Base-by-base conservation (phyloP, 2,888 invertebrate species). In the Erebia palarica region DNA sequence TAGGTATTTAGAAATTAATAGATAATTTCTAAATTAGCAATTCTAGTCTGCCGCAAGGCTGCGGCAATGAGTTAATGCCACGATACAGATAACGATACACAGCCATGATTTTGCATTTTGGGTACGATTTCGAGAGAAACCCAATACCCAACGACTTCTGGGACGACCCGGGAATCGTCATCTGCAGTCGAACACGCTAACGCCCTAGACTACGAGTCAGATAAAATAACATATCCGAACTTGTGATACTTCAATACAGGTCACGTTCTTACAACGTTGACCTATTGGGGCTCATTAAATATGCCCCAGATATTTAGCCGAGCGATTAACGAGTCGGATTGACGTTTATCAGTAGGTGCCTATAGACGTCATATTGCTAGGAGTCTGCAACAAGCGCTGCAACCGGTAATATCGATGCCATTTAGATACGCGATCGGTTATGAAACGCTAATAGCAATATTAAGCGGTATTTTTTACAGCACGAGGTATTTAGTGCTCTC, bases 261-360 rank as follows among this genome's bases (percentile, higher is more conserved):
- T n/a, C 3, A 16, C 5, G 10, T n/a, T 51, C 18, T 18, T 18
- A 18, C 55, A 66, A 63, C 63, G 65, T 51, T 21, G 51, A 71
- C 64, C 59, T 67, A 67, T 73, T 60, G 64, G 55, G 42, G 66
- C 53, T 63, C 59, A 76, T 72, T 77, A 74, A 75, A 75, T 76
- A 58, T 76, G 82, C 71, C 82, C 83, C 78, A 83, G 80, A 78
- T 85, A 79, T 79, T 74, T 76, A 77, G 76, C 78, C 76, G 79
- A 78, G 77, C 83, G 82, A 78, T 78, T 78, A 78, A 74, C 76
- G 47, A 75, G 21, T 14, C 76, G 73, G 77, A 79, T 80, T 78
- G 78, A 74, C 78, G 76, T 78, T 79, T 78, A 77, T 78, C 78
- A 75, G 77, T 74, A 11, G 44, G 3, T 47, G 3, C 47, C 47